Base-by-base conservation (phyloP, 2,113 vertebrate species). In the Solea solea region DNA sequence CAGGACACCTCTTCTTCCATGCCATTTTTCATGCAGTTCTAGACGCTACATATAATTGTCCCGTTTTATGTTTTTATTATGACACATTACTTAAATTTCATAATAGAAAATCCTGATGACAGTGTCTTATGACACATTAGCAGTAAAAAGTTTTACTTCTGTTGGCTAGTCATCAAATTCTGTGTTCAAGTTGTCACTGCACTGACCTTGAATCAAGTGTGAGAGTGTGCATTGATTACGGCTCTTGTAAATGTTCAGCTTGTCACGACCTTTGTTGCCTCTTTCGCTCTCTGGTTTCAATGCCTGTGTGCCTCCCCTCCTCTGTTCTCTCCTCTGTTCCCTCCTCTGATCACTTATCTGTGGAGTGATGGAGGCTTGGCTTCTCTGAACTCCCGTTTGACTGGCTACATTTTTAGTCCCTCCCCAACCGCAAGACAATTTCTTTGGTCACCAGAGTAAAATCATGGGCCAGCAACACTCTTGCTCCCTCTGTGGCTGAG, bases 211-310 rank as follows among this genome's bases (percentile, higher is more conserved):
- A 55, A 28, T 8, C 9, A 48, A 39, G n/a, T 81, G 64, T 78
- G 62, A 76, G 69, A 80, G 53, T 51, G 80, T 56, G 44, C 72
- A 81, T 2, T 3, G 75, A 34, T 58, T 59, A 39, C 8, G 2
- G 16, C 16, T 53, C 21, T 60, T 51, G 86, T 88, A 80, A 86
- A 88, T 87, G 76, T 91, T 84, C 84, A 56, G 85, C 85, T 51
- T 62, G 64, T 21, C 28, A 16, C 5, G 65, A 86, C 84, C 82
- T 89, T 90, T 78, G 76, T 71, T 67, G 67, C 50, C 7, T 16
- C 60, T 28, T 62, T 42, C 10, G 49, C 44, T 60, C 42, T 39
- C 13, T 49, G 50, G 3, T 65, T 15, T 61, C n/a, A n/a, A 7
- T 16, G 41, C 34, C 25, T 67, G 3, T 46, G 8, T 52, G 9